Conservation (phyloP, 2,113 vertebrate genomes). For the Ceyx melanurus region DNA sequence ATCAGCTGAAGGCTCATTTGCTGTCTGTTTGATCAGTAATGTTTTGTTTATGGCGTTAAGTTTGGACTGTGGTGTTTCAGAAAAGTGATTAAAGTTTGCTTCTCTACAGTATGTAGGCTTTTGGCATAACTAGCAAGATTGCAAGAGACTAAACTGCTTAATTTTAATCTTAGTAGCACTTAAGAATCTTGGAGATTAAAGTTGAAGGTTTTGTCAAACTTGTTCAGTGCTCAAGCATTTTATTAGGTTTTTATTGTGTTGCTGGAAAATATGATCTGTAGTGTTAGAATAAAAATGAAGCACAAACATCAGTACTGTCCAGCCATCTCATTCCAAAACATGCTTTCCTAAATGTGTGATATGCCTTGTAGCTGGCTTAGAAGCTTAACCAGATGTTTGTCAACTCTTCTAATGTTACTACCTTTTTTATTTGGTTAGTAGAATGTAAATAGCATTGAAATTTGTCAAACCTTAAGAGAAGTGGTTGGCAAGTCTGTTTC, state of each 20-base stretch:
- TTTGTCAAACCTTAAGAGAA: constrained; percentile 28
- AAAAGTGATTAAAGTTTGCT: background rate
- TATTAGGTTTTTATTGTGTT: background rate
- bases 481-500: background rate
- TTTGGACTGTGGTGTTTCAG: constrained; percentile 18
- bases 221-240: background rate
- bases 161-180: background rate
- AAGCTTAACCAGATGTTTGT: background rate
- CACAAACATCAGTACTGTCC: background rate
- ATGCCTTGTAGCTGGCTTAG: background rate
- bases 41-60: constrained; percentile 23
- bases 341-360: background rate
- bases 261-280: background rate
- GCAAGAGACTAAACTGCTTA: background rate
- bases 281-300: background rate
- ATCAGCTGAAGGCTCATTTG: constrained; percentile 30
- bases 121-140: background rate
- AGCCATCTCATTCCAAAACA: constrained; percentile 14
- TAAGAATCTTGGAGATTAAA: background rate
- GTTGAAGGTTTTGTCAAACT: constrained; percentile 8
- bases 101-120: background rate
- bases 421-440: background rate
- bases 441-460: background rate
- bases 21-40: constrained; percentile 30
- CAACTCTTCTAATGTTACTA: background rate